Base-by-base conservation (phyloP, 2,797 vertebrate species). In the Parotocinclus haroldoi region DNA sequence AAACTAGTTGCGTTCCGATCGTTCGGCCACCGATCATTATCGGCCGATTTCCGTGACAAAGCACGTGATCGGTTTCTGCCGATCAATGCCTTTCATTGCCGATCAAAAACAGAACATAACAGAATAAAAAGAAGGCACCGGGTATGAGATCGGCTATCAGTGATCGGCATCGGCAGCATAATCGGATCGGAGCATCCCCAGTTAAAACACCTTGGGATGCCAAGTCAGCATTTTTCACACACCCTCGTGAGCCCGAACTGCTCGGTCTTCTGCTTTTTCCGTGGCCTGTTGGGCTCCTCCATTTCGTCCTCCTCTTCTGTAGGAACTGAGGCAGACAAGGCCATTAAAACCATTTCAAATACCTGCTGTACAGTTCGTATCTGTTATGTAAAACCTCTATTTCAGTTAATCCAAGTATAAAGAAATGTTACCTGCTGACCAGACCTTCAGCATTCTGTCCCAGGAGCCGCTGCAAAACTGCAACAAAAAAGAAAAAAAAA, bases 401-500 rank as follows among this genome's bases (percentile, higher is more conserved):
- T 42, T 42, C 8, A 42, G 1, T 42, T 42, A 71, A 11, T 37
- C 16, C 27, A 27, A 27, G 27, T 27, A 2, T 27, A 27, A 14
- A 9, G 11, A 2, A 3, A 37, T 55, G 80, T 69, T 85, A 99
- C 97, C 95, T 89, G 97, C 90, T 75, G 96, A 98, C 97, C 97
- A 99, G 60, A 99, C 91, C 88, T 99, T 99, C 66, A 99, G 83
- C 97, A 99, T 98, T 83, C 94, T 99, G 86, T 99, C 97, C 97
- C 97, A 99, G 46, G 97, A 99, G 64, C 95, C 97, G 76, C 95
- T 98, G 92, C 96, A 98, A 85, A 99, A 98, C 96, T 99, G 61
- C 46, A 52, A 27, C 7, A 7, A 13, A 51, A 49, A 18, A 50
- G 5, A 46, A 39, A 37, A 10, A 1, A 10, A 18, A 9, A n/a